These are phyloP conservation scores for Drosophila nigritarsus DNA, from an alignment of 2,888 invertebrate genomes.

Conservation along the genomic window DNA sequence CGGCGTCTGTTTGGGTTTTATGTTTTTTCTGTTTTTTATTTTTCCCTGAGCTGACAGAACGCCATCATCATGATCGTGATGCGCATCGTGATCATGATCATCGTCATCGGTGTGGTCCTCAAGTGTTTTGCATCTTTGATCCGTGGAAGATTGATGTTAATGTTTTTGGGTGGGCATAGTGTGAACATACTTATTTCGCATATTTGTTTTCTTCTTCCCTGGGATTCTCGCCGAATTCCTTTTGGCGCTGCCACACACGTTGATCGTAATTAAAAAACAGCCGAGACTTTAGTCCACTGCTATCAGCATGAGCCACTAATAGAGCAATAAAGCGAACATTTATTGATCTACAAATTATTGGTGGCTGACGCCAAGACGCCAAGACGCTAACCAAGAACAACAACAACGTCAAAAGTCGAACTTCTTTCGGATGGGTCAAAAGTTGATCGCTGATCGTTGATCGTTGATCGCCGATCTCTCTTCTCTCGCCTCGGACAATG, in stretches of 20 bases:
- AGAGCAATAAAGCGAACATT: slow-evolving; percentile 83
- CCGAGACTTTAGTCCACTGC: not conserved
- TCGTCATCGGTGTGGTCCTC: slow-evolving; percentile 72
- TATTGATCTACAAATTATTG: slow-evolving; percentile 84
- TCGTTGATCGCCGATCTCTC: slow-evolving; percentile 12
- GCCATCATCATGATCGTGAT: not conserved
- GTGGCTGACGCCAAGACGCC: slow-evolving; percentile 53
- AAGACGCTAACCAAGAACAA: not conserved
- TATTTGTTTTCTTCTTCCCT: slow-evolving; percentile 63
- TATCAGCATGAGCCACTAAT: slow-evolving; percentile 76
- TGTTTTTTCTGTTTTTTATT: not conserved
- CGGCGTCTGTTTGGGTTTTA: slow-evolving; percentile 36
- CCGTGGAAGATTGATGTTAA: slow-evolving; percentile 84
- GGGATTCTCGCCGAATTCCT: not conserved
- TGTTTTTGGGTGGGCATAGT: slow-evolving; percentile 75
- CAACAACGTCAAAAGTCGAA: not conserved
- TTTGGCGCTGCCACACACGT: slow-evolving; percentile 53
- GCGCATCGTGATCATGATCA: slow-evolving; percentile 27
- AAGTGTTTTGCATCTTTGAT: slow-evolving; percentile 83
- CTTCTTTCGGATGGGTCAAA: slow-evolving; percentile 43
- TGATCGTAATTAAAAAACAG: slow-evolving; percentile 59
- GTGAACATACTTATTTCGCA: slow-evolving; percentile 83
- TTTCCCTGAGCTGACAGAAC: not conserved
- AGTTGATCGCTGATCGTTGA: slow-evolving; percentile 24
- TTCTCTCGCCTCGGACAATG: slow-evolving; percentile 26